Evolutionary conservation across 2,888 invertebrate genomes (phyloP).

Genomic region (Coelopa pilipes): DNA sequence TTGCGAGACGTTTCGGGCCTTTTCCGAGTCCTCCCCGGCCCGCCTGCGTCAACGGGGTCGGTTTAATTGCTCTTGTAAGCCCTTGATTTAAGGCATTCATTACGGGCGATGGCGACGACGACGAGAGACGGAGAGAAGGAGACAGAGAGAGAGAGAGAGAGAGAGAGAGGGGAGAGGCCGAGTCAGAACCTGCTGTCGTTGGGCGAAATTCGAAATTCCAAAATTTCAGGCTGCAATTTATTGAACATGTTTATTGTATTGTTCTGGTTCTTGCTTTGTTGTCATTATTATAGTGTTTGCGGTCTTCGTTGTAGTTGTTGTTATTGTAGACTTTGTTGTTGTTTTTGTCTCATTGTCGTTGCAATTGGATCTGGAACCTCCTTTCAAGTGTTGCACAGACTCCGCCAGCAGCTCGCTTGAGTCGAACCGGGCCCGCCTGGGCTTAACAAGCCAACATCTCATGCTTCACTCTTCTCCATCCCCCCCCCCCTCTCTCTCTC

Average conservation of each 20-base stretch:
- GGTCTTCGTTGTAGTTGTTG: background rate
- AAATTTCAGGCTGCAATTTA: background rate
- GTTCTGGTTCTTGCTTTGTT: background rate
- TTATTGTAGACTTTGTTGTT: too few species aligned
- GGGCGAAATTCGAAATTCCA: background rate
- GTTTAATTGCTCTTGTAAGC: background rate
- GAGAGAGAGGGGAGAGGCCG: too few species aligned
- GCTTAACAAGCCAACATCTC: conserved; percentile 2
- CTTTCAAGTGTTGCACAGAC: conserved; percentile 1
- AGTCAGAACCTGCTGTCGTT: background rate
- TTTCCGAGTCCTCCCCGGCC: too few species aligned
- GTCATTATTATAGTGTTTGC: too few species aligned
- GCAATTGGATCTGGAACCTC: background rate
- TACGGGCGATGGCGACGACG: background rate
- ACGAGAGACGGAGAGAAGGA: background rate
- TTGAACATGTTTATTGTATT: conserved; percentile 13
- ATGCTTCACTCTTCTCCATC: too few species aligned
- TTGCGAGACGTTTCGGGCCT: too few species aligned
- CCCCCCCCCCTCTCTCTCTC: too few species aligned
- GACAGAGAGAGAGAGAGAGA: too few species aligned
- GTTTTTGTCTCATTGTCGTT: background rate
- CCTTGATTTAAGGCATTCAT: background rate
- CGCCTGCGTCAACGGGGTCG: too few species aligned
- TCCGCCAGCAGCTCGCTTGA: background rate
- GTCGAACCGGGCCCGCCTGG: background rate